Evolutionary conservation across 1,140 invertebrate genomes (phyloP).

Genomic region (Bombus turneri): DNA sequence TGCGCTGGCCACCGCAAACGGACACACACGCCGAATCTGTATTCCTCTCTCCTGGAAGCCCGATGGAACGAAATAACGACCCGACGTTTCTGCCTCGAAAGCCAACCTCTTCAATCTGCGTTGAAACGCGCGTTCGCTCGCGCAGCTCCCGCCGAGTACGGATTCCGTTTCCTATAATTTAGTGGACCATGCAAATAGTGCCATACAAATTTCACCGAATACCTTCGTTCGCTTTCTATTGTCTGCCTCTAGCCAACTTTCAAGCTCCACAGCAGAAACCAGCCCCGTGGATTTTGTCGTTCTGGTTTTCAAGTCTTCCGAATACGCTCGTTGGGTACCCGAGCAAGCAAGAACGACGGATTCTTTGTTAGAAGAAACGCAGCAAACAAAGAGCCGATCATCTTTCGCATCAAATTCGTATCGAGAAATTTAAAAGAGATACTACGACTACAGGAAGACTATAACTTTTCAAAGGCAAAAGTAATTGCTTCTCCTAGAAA

Average conservation of each 20-base stretch:
- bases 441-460: too few species aligned
- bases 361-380: too few species aligned
- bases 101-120: constrained; percentile 37
- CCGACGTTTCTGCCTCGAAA: constrained; percentile 21
- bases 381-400: too few species aligned
- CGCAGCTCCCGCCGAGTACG: constrained; percentile 45
- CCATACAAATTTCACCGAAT: constrained; percentile 40
- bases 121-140: not conserved
- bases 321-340: too few species aligned
- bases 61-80: constrained; percentile 61
- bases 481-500: too few species aligned
- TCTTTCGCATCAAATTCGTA: too few species aligned
- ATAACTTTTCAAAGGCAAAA: too few species aligned
- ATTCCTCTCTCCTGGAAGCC: constrained; percentile 63
- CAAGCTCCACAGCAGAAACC: not conserved
- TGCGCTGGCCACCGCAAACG: constrained; percentile 55
- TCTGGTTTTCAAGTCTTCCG: not conserved
- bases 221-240: constrained; percentile 5
- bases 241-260: not conserved
- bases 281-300: not conserved
- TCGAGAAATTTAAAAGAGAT: too few species aligned
- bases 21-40: constrained; percentile 63
- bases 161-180: constrained; percentile 49
- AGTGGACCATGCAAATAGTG: constrained; percentile 35
- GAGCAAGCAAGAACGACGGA: too few species aligned